phyloP scores from a whole-genome alignment of 2,888 invertebrate genomes.

The Nomada ruficornis region DNA sequence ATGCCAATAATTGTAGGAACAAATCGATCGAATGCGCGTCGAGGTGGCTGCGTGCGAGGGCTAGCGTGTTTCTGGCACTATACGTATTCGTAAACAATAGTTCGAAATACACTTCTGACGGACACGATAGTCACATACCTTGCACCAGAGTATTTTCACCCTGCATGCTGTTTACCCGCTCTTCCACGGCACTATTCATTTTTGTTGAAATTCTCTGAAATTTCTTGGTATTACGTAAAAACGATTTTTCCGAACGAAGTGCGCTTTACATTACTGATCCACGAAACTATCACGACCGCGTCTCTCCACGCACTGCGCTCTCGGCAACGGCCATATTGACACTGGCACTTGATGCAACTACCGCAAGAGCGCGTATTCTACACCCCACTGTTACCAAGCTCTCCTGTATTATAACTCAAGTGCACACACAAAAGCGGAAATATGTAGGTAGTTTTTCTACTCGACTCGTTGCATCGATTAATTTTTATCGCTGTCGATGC shows the following conservation, averaged over 20 bases:
- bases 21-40: constrained; percentile 64
- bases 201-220: constrained; percentile 33
- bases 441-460: neutral
- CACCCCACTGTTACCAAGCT: constrained; percentile 54
- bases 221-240: constrained; percentile 60
- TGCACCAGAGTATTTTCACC: constrained; percentile 44
- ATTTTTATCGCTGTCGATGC: neutral
- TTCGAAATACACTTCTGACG: constrained; percentile 20
- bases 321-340: constrained; percentile 76
- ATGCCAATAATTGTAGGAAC: constrained; percentile 43
- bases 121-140: constrained; percentile 59
- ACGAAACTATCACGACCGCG: constrained; percentile 63
- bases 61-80: constrained; percentile 41
- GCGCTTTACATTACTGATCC: constrained; percentile 62
- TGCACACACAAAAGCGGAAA: constrained; percentile 8
- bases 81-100: constrained; percentile 61
- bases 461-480: neutral
- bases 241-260: constrained; percentile 36
- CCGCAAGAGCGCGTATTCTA: constrained; percentile 67
- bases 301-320: constrained; percentile 60
- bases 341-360: constrained; percentile 66
- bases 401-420: constrained; percentile 2
- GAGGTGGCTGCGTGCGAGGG: constrained; percentile 38
- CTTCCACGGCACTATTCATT: constrained; percentile 56
- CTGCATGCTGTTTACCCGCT: constrained; percentile 26